Evolutionary conservation across 2,113 vertebrate genomes (phyloP).

Genomic region (Caretta caretta): DNA sequence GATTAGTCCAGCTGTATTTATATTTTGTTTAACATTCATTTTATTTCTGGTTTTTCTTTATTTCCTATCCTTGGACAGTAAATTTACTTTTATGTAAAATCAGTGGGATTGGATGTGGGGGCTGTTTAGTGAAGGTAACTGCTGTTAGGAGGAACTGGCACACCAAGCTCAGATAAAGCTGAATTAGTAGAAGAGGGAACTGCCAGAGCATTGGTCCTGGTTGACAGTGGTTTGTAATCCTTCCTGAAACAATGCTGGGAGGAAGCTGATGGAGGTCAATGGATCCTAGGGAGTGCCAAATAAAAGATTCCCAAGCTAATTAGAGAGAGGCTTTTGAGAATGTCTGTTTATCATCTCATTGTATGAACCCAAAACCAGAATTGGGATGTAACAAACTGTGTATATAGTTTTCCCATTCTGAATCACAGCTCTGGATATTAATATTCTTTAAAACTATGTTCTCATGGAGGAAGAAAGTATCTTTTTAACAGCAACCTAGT

Average conservation of each 20-base stretch:
- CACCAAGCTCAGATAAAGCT: neutral
- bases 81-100: neutral
- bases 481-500: neutral
- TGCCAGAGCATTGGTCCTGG: neutral
- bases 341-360: neutral
- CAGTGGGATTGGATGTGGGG: neutral
- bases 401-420: neutral
- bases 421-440: neutral
- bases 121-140: neutral
- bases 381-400: neutral
- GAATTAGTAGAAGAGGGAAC: neutral
- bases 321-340: neutral
- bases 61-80: constrained; percentile 20
- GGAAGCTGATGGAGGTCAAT: neutral
- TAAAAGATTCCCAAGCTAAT: neutral
- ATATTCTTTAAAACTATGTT: neutral
- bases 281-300: neutral
- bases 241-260: neutral
- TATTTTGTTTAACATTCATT: constrained; percentile 46
- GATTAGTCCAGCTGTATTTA: constrained; percentile 74
- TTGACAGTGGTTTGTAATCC: neutral
- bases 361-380: neutral
- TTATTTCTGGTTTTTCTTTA: constrained; percentile 43
- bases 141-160: constrained; percentile 33
- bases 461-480: fast-evolving